Base-by-base conservation (phyloP, 2,888 invertebrate genomes). In the Bhutanitis thaidina region DNA sequence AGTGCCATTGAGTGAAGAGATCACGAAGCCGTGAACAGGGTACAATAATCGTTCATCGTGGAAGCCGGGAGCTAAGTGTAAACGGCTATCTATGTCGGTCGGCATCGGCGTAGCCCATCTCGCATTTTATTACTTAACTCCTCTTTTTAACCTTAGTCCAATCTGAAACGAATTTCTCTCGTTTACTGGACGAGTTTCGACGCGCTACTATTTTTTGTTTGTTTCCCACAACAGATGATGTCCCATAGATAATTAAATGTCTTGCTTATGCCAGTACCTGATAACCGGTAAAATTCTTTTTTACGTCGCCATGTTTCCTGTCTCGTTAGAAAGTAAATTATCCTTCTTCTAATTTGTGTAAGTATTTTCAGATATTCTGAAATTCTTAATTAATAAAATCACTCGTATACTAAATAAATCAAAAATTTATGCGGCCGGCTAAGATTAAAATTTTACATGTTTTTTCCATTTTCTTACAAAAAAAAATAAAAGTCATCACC, bases 31-130 rank as follows among this genome's bases (percentile, higher is more conserved):
- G 74, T 78, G 76, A 78, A 78, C 65, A 68, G 69, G 64, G 68
- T 69, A 74, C 78, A 71, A 75, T 74, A 80, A 81, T 78, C 77
- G 79, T 77, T 68, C 69, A 67, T 73, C 68, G 71, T 69, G 69
- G 67, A 64, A 69, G 73, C 69, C 64, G 60, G 53, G 55, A 59
- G 56, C 57, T 56, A 55, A 71, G 71, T 72, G 80, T 75, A 74
- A 74, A 74, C 65, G 63, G 67, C 61, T 66, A 64, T 67, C 61
- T 60, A 62, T 61, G 64, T 60, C 59, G 58, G 43, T 58, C 66
- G 62, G 64, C 69, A 20, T 55, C 54, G 56, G 60, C 65, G 58
- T 62, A 68, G 66, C 68, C 53, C 60, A 57, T 16, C 36, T 32
- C 59, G 52, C 53, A 56, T 66, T 72, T 69, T 67, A 67, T 68